Evolutionary conservation across 2,113 vertebrate species (phyloP).

Genomic region (Perca schrenkii): DNA sequence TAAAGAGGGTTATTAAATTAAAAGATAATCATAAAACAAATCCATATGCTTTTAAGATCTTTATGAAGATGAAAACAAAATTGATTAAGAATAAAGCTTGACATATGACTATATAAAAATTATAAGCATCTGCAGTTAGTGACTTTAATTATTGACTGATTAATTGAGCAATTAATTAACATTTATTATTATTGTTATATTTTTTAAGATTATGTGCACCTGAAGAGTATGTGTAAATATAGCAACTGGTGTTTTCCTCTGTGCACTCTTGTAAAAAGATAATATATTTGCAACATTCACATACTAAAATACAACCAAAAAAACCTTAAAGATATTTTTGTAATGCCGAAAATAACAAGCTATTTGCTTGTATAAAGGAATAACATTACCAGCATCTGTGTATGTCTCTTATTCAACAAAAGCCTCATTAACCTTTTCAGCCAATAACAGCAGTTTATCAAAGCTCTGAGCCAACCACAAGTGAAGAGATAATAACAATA

Average conservation of each 20-base stretch:
- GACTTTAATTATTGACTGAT: constrained; percentile 5
- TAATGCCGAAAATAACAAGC: constrained; percentile 12
- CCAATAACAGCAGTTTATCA: constrained; percentile 46
- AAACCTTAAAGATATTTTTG: constrained; percentile 4
- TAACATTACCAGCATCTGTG: background rate
- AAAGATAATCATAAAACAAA: constrained; percentile 15
- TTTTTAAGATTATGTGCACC: background rate
- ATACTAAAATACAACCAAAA: constrained; percentile 13
- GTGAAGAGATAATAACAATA: constrained; percentile 41
- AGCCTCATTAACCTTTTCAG: constrained; percentile 27
- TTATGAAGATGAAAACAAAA: constrained; percentile 3
- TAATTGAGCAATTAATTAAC: constrained; percentile 22
- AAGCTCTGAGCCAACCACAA: constrained; percentile 45
- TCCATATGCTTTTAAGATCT: background rate
- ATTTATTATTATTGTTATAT: constrained; percentile 14
- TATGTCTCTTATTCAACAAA: background rate
- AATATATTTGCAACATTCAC: constrained; percentile 1
- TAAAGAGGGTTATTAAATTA: background rate
- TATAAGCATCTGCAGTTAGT: background rate
- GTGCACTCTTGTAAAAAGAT: background rate
- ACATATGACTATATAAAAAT: constrained; percentile 15
- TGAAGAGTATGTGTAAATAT: constrained; percentile 13
- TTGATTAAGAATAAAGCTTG: background rate
- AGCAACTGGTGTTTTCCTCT: constrained; percentile 1
- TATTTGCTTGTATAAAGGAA: background rate